phyloP scores from a whole-genome alignment of 2,888 invertebrate genomes.

The Daptonema setosum region DNA sequence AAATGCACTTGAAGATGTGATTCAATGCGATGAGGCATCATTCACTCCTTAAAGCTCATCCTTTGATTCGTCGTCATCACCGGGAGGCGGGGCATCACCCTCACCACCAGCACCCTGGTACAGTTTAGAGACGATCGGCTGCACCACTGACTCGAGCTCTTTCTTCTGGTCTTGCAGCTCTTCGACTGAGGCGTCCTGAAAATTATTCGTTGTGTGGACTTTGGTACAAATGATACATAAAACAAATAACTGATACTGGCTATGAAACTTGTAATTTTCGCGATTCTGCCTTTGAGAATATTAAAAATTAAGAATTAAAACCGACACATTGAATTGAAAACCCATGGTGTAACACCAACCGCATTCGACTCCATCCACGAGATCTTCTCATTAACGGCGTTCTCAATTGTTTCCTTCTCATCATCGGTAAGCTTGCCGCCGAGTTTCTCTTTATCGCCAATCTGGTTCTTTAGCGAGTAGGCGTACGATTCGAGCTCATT shows the following conservation, averaged over 20 bases:
- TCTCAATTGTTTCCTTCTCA: slow-evolving; percentile 80
- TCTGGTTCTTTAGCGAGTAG: slow-evolving; percentile 74
- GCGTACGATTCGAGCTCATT: slow-evolving; percentile 92
- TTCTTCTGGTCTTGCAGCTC: slow-evolving; percentile 64
- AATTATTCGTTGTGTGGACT: slow-evolving; percentile 43
- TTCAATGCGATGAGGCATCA: too few species aligned
- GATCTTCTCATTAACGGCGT: slow-evolving; percentile 79
- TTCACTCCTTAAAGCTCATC: slow-evolving; percentile 18
- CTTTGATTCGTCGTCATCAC: slow-evolving; percentile 17
- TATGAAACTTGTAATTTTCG: slow-evolving; percentile 22
- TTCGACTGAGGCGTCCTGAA: slow-evolving; percentile 29
- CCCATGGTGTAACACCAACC: slow-evolving; percentile 43
- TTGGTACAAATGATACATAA: neutral
- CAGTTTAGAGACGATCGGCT: slow-evolving; percentile 86
- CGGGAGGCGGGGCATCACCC: slow-evolving; percentile 12
- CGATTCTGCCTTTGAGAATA: too few species aligned
- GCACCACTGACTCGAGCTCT: slow-evolving; percentile 73
- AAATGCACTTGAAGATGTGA: too few species aligned
- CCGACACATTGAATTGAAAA: too few species aligned
- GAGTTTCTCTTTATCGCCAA: slow-evolving; percentile 84
- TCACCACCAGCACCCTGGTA: slow-evolving; percentile 51
- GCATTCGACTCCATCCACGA: slow-evolving; percentile 92
- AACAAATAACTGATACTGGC: neutral
- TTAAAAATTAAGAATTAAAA: too few species aligned
- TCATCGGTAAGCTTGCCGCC: slow-evolving; percentile 60